Conservation (phyloP, 2,888 invertebrate species). For the Leucoptera coffeella region DNA sequence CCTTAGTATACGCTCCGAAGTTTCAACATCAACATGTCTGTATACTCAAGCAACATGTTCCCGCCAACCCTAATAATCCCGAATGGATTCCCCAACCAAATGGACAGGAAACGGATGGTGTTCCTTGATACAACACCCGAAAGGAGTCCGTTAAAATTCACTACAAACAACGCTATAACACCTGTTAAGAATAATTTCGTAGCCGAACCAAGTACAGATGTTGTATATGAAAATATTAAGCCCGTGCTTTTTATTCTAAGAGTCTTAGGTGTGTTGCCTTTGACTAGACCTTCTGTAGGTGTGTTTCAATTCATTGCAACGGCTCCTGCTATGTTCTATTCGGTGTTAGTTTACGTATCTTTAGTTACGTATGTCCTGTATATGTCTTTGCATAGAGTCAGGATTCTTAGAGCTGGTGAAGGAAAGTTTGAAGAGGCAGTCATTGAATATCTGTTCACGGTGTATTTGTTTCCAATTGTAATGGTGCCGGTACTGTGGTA, state of each 20-base stretch:
- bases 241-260: slow-evolving; percentile 37
- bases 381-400: slow-evolving; percentile 56
- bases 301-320: slow-evolving; percentile 37
- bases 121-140: slow-evolving; percentile 36
- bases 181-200: slow-evolving; percentile 27
- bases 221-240: slow-evolving; percentile 39
- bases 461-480: slow-evolving; percentile 62
- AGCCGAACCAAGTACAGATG: slow-evolving; percentile 22
- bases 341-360: slow-evolving; percentile 38
- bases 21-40: slow-evolving; percentile 30
- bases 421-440: slow-evolving; percentile 71
- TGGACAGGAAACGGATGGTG: too few species aligned
- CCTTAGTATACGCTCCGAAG: too few species aligned
- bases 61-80: slow-evolving; percentile 16
- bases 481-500: slow-evolving; percentile 61
- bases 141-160: slow-evolving; percentile 18
- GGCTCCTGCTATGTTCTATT: slow-evolving; percentile 55
- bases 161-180: slow-evolving; percentile 18
- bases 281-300: slow-evolving; percentile 43
- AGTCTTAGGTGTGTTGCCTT: slow-evolving; percentile 57
- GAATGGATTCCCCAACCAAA: slow-evolving; percentile 24
- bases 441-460: slow-evolving; percentile 68
- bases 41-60: slow-evolving; percentile 21
- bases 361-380: slow-evolving; percentile 53
- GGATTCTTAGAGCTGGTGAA: slow-evolving; percentile 50